Evolutionary conservation across 2,888 invertebrate species (phyloP).

Genomic region (Agrilus mali): DNA sequence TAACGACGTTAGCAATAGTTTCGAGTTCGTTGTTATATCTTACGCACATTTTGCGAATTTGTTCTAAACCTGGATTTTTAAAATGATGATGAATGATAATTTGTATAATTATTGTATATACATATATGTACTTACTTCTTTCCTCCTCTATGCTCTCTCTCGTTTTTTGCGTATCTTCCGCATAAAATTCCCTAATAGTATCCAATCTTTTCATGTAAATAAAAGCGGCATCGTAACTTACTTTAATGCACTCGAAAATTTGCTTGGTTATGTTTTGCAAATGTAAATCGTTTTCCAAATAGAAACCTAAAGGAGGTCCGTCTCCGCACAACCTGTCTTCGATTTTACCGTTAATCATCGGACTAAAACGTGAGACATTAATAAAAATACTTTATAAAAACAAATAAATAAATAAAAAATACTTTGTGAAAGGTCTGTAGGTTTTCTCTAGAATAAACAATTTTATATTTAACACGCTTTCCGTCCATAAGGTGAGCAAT

Average conservation of each 20-base stretch:
- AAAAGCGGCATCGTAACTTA: conserved; percentile 49
- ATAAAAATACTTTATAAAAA: not conserved
- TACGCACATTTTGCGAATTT: conserved; percentile 53
- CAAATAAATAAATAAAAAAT: conserved; percentile 9
- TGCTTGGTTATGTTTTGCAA: conserved; percentile 41
- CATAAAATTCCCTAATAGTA: conserved; percentile 51
- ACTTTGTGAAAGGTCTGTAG: conserved; percentile 64
- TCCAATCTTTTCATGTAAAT: conserved; percentile 54
- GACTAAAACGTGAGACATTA: conserved; percentile 37
- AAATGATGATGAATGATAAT: conserved; percentile 1
- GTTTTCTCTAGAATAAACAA: conserved; percentile 58
- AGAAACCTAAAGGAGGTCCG: conserved; percentile 56
- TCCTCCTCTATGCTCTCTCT: conserved; percentile 49
- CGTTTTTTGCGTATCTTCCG: conserved; percentile 55
- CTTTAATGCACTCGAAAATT: conserved; percentile 43
- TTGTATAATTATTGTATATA: not conserved
- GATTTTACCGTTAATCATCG: conserved; percentile 70
- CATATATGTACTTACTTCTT: conserved; percentile 31
- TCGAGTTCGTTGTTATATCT: conserved; percentile 58
- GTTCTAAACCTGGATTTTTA: conserved; percentile 38
- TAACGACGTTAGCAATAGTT: conserved; percentile 50
- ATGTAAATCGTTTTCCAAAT: conserved; percentile 53
- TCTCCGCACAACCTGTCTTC: conserved; percentile 64
- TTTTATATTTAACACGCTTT: conserved; percentile 53
- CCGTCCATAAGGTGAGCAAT: conserved; percentile 52